A percentile compares a stretch with the other conserved stretches of the same genome.
phyloP scores from a whole-genome alignment of 2,888 invertebrate species.

The Julus scandinavius region DNA sequence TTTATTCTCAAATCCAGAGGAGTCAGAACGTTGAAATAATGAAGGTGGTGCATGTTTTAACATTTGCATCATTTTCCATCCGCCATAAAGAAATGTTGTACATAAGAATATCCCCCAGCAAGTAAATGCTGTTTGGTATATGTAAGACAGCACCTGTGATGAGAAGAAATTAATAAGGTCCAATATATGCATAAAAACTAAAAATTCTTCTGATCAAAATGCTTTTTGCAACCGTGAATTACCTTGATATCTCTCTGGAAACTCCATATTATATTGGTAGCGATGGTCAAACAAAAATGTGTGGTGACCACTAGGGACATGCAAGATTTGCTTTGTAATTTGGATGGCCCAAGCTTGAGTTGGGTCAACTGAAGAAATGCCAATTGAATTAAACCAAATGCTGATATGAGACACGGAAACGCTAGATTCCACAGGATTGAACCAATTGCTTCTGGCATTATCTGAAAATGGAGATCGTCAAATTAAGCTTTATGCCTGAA shows the following conservation, averaged over 20 bases:
- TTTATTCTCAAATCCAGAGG: slow-evolving; percentile 59
- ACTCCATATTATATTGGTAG: slow-evolving; percentile 68
- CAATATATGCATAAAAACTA: background rate
- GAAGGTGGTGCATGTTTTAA: slow-evolving; percentile 66
- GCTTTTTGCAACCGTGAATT: slow-evolving; percentile 31
- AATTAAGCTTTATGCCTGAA: background rate
- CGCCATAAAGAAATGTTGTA: slow-evolving; percentile 70
- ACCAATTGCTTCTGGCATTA: slow-evolving; percentile 69
- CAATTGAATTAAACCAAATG: slow-evolving; percentile 71
- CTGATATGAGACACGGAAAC: slow-evolving; percentile 71
- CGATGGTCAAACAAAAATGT: slow-evolving; percentile 69
- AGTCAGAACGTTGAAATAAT: slow-evolving; percentile 60
- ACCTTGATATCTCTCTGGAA: slow-evolving; percentile 63
- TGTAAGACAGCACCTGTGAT: slow-evolving; percentile 66
- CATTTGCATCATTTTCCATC: slow-evolving; percentile 68
- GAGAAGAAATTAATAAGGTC: slow-evolving; percentile 44
- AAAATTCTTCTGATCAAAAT: background rate
- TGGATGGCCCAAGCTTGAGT: slow-evolving; percentile 69
- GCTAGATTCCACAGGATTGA: slow-evolving; percentile 71
- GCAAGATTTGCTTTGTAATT: slow-evolving; percentile 69
- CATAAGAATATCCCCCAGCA: slow-evolving; percentile 71
- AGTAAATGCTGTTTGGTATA: slow-evolving; percentile 70
- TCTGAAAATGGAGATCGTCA: slow-evolving; percentile 62
- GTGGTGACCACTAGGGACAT: slow-evolving; percentile 69
- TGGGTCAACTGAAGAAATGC: slow-evolving; percentile 71